A percentile compares a stretch with the other conserved stretches of the same genome.
Evolutionary conservation across 2,888 invertebrate species (phyloP).

Genomic region (Pyralis farinalis): DNA sequence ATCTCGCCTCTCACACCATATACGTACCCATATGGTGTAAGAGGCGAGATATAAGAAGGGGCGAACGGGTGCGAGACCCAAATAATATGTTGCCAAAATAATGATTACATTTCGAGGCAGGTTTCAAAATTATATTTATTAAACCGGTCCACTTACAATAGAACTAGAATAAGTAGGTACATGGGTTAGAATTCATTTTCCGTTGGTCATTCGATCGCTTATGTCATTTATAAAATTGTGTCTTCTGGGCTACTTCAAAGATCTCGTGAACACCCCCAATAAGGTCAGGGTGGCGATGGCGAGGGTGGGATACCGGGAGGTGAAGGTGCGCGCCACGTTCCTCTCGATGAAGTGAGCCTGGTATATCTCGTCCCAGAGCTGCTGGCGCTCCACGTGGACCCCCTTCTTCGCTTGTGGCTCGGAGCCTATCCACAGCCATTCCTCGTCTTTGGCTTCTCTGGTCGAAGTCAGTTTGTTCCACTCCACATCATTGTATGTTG

Average conservation of each 20-base stretch:
- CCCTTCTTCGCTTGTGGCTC: slow-evolving; percentile 27
- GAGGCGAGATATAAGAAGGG: no score
- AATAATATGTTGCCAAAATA: no score
- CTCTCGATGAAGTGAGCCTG: slow-evolving; percentile 48
- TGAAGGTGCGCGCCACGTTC: slow-evolving; percentile 18
- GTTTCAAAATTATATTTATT: no score
- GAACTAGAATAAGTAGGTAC: slow-evolving; percentile 21
- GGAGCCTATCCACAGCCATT: slow-evolving; percentile 43
- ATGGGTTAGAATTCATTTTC: slow-evolving; percentile 21
- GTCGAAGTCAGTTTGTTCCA: slow-evolving; percentile 37
- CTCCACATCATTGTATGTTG: slow-evolving; percentile 28
- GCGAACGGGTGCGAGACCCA: background rate
- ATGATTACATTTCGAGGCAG: no score
- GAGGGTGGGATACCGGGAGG: background rate
- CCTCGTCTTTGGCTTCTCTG: slow-evolving; percentile 30
- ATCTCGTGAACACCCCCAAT: background rate
- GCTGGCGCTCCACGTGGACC: slow-evolving; percentile 41
- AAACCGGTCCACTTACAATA: slow-evolving; percentile 2
- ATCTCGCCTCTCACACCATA: no score
- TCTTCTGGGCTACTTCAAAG: background rate
- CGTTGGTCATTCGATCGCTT: background rate
- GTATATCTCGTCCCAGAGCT: slow-evolving; percentile 54
- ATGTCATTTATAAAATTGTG: background rate
- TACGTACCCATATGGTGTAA: no score
- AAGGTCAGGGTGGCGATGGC: background rate